These are phyloP conservation scores for Dysmachus trigonus DNA, from an alignment of 2,888 invertebrate species.

Conservation along the genomic window DNA sequence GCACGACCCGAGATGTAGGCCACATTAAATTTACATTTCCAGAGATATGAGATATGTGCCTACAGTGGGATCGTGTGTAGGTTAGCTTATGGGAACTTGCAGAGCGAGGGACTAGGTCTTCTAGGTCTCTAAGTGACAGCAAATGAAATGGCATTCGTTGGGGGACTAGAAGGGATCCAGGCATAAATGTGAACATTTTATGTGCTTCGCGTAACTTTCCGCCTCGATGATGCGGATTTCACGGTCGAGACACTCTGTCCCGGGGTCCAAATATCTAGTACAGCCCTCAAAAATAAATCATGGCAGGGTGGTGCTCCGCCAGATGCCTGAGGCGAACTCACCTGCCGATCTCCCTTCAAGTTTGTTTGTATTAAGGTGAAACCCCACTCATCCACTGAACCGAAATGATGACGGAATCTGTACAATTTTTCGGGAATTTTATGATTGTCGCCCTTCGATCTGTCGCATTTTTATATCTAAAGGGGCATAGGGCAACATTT, in stretches of 20 bases:
- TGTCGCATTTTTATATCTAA: neutral
- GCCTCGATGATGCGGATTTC: neutral
- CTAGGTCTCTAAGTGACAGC: neutral
- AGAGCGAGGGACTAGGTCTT: neutral
- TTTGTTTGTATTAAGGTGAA: neutral
- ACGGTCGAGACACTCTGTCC: conserved; percentile 6
- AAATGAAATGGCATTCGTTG: neutral
- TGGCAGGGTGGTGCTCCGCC: neutral
- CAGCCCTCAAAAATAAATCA: neutral
- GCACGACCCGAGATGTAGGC: neutral
- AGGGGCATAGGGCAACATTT: neutral
- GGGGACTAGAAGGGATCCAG: neutral
- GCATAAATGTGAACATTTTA: neutral
- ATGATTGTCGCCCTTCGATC: conserved; percentile 10
- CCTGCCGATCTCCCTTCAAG: neutral
- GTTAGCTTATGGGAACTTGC: neutral
- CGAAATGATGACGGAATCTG: neutral
- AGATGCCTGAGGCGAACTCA: neutral
- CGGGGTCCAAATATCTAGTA: neutral
- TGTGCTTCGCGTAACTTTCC: conserved; percentile 18
- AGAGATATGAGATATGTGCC: neutral
- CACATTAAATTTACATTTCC: neutral
- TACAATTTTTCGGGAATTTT: neutral
- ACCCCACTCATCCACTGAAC: neutral
- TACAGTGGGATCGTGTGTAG: neutral